Evolutionary conservation across 2,888 invertebrate species (phyloP), one percentile per base, ranked within the genome.

Genomic region (Plebejus argus): DNA sequence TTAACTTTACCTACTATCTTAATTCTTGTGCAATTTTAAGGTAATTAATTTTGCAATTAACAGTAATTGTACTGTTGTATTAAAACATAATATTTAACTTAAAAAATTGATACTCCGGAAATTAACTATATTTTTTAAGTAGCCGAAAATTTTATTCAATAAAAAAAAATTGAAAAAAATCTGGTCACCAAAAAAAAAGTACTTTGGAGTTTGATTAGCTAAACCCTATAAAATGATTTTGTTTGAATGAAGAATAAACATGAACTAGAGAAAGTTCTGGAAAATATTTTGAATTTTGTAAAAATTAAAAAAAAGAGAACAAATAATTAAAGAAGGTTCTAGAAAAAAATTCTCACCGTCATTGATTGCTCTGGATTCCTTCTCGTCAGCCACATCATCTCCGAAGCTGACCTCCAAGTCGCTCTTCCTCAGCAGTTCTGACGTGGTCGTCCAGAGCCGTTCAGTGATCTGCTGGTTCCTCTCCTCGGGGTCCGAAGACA

Each of bases 321-420:
- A 15, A 49, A 15, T 4, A 15, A 53, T 15, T 1, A 18, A 18
- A 53, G 53, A 53, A 53, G 53, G 5, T 53, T 53, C 53, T 53
- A 53, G 53, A 28, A 74, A 45, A 75, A 70, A 18, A 66, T 28
- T 28, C 58, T 83, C 83, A 92, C 92, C 90, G 79, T 90, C 88
- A 71, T 86, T 86, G 75, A 93, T 83, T 80, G 91, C 86, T 78
- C 91, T 87, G 7, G 91, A 89, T 80, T 88, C 89, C 20, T 79
- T 77, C 20, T 85, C 85, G 15, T 89, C 89, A 10, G 89, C 90
- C 7, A 87, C 91, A 56, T 88, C 86, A 66, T 79, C 82, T 58
- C 84, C 86, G 77, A 90, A 91, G 82, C 88, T 91, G 1, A 93
- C 79, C 76, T 94, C 93, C 66, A 94, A 80, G 33, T 93, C 93